Evolutionary conservation across 2,888 invertebrate species (phyloP), one percentile per base, ranked within the genome.

Genomic region (Cinara cedri): DNA sequence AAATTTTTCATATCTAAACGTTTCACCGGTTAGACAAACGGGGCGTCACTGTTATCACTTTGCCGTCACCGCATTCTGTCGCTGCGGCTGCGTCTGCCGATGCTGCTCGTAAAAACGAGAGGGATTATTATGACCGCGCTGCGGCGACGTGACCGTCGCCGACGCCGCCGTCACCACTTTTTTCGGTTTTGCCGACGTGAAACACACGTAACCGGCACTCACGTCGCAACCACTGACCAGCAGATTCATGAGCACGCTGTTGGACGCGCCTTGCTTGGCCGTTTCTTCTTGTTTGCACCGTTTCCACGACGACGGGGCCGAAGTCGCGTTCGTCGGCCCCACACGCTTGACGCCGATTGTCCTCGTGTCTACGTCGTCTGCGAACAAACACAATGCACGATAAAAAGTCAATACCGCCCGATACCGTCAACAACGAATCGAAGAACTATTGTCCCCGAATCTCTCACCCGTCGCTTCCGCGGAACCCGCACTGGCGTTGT

Each of bases 211-310:
- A 83, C 96, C 97, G 83, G 95, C 93, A 88, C 93, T 93, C 86
- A 94, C 92, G 87, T 97, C 97, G 87, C 95, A 96, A 84, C 97
- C 97, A 89, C 94, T 95, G 88, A 97, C 93, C 88, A 97, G 90
- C 84, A 97, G 91, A 88, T 97, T 97, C 92, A 95, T 94, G 85
- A 97, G 90, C 85, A 97, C 96, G 87, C 93, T 93, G 83, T 91
- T 91, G 80, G 90, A 91, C 1, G 78, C 34, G 3, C 78, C 78
- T 81, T 89, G 89, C 82, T 89, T 88, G 11, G 86, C 84, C 49
- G 68, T 68, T 19, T 72, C 80, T 14, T 81, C 76, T n/a, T 76
- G 86, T 87, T 70, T 82, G 85, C 82, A 87, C 86, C 87, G 87
- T 80, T 78, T 78, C 78, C 78, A 78, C 34, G 76, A 46, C 55